A percentile compares a stretch with the other conserved stretches of the same genome.
Conservation (phyloP, 2,888 invertebrate species). For the Patella caerulea region DNA sequence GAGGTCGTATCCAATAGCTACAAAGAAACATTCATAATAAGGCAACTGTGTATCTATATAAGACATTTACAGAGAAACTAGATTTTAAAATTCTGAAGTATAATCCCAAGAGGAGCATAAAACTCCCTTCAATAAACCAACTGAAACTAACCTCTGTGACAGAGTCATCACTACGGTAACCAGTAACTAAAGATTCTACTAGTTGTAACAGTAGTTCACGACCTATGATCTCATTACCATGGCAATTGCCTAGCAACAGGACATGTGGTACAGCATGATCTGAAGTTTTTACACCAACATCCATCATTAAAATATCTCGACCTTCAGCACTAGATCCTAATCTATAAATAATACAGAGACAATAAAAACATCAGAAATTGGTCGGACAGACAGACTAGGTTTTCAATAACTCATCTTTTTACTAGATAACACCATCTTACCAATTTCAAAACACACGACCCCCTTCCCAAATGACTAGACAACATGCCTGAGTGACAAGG, state of each 20-base stretch:
- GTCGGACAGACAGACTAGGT: too few relatives aligned
- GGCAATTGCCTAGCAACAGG: constrained; percentile 65
- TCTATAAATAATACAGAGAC: not conserved
- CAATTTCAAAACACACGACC: too few relatives aligned
- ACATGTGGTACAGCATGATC: constrained; percentile 50
- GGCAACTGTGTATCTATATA: too few relatives aligned
- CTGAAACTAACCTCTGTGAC: constrained; percentile 56
- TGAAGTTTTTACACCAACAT: not conserved
- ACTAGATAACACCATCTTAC: too few relatives aligned
- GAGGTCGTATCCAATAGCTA: constrained; percentile 59
- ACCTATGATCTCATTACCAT: constrained; percentile 69
- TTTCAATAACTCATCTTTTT: too few relatives aligned
- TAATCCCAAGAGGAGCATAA: not conserved
- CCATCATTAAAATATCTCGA: constrained; percentile 3
- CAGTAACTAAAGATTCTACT: constrained; percentile 57
- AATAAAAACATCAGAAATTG: too few relatives aligned
- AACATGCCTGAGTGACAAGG: too few relatives aligned
- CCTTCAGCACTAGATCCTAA: not conserved
- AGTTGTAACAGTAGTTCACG: constrained; percentile 68
- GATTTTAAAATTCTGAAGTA: too few relatives aligned
- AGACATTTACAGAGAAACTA: too few relatives aligned
- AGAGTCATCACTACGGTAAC: constrained; percentile 60
- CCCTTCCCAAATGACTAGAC: too few relatives aligned
- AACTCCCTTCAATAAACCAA: too few relatives aligned
- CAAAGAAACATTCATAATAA: constrained; percentile 9